Evolutionary conservation across 2,797 vertebrate genomes (phyloP).

Genomic region (Falco peregrinus): DNA sequence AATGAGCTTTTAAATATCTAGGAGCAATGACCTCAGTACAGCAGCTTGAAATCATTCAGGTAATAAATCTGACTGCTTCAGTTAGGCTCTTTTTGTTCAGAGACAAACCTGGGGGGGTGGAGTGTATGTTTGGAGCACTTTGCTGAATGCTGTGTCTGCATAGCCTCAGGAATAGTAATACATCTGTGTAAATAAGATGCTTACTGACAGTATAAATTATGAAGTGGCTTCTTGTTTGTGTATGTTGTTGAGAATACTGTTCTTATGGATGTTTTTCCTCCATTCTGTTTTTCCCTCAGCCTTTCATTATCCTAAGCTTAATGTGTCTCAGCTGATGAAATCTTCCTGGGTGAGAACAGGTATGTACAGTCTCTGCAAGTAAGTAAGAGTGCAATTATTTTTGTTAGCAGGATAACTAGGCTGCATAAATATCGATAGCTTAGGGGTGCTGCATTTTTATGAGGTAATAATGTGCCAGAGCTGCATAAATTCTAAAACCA

Average conservation of each 20-base stretch:
- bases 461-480: not conserved
- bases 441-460: not conserved
- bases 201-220: slow-evolving; percentile 52
- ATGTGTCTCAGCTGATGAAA: slow-evolving; percentile 88
- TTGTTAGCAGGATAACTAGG: not conserved
- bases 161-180: slow-evolving; percentile 26
- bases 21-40: not conserved
- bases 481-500: not conserved
- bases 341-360: slow-evolving; percentile 96
- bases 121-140: not conserved
- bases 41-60: not conserved
- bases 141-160: not conserved
- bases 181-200: slow-evolving; percentile 29
- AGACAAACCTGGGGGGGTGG: not conserved
- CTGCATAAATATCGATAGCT: not conserved
- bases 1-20: not conserved
- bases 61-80: slow-evolving; percentile 31
- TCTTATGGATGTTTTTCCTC: slow-evolving; percentile 8
- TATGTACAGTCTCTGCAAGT: slow-evolving; percentile 60
- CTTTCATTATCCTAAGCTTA: slow-evolving; percentile 93
- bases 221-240: slow-evolving; percentile 11
- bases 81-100: not conserved
- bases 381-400: not conserved
- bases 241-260: not conserved
- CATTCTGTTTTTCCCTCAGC: slow-evolving; percentile 62